Base-by-base conservation (phyloP, 2,888 invertebrate species). In the Phytoseiulus persimilis region DNA sequence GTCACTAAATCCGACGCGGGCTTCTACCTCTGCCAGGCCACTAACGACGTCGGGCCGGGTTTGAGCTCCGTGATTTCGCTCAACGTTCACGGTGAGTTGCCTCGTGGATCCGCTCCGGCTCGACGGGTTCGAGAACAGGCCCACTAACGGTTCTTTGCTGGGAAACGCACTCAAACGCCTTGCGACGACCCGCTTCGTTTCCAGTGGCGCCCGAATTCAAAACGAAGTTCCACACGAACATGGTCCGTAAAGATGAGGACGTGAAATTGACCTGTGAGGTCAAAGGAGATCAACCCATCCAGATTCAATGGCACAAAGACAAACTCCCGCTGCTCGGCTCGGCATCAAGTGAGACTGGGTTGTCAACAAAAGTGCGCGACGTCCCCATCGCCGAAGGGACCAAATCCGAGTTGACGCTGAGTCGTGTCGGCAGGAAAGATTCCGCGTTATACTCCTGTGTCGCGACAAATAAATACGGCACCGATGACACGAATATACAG, bases 41-140 rank as follows among this genome's bases (percentile, higher is more conserved):
- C 96, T 89, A 98, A 98, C 93, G 97, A 97, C 92, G 97, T 98
- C 92, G 98, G 98, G 91, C 96, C 97, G 91, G 98, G 97, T 92
- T 94, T 98, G 65, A 98, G 98, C 90, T 98, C 98, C 91, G 97
- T 98, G 32, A 96, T 98, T 91, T 95, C 96, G 92, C 96, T 98
- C 91, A 97, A 96, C 91, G 98, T 98, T 83, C 97, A 98, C 94
- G 96, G 97, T 97, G 91, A 91, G 92, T 31, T 23, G 31, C 11
- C n/a, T 39, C 39, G 39, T 65, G 5, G 28, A 14, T 65, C 18
- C 65, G 65, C 18, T 65, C 39, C 39, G 39, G 9, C 9, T 9
- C 39, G 39, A 39, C 9, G 39, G 39, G 9, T 9, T 39, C 39
- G 5, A 9, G 9, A 39, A 39, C 9, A 9, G 9, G 39, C 9